Base-by-base conservation (phyloP, 92 coral and sea anemone species). In the Galaxea fascicularis region DNA sequence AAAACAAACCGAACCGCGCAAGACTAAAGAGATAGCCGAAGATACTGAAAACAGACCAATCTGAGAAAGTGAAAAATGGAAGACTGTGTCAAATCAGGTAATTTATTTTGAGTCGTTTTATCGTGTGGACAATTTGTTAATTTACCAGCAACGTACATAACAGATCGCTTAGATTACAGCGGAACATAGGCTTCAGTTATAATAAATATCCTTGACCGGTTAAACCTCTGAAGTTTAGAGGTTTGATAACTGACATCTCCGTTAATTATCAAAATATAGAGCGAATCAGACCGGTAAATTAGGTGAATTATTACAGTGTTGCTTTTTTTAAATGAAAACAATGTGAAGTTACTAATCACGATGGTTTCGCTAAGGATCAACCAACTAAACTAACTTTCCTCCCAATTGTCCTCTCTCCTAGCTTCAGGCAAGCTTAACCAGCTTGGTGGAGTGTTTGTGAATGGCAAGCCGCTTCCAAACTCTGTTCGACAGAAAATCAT, bases 361-460 rank as follows among this genome's bases (percentile, higher is more conserved):
- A 64, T 28, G 10, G 69, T 63, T 17, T 44, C 26, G 53, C 47
- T n/a, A 4, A 35, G 26, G 8, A 0, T 44, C 11, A 22, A 13
- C 16, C 47, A 10, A 66, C 14, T n/a, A n/a, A 71, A 71, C 15
- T 45, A 15, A 69, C 26, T 14, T 1, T n/a, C n/a, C n/a, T n/a
- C n/a, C n/a, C 0, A 45, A 26, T 29, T 15, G 12, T 20, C 30
- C 25, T 21, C 53, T 58, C 65, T 79, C 77, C 52, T 14, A 21
- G 29, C 62, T 77, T 26, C 39, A 97, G 99, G 98, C 53, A 93
- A 95, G 66, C 64, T 97, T 13, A 97, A 97, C 74, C 99, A 97
- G 70, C 91, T 97, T 56, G 99, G 99, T 3, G 99, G 99, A 24
- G 90, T 94, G 76, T 97, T 97, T 81, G 96, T 97, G 49, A 97